phyloP scores from a whole-genome alignment of 1,140 invertebrate genomes.

The Micrasema minimum region DNA sequence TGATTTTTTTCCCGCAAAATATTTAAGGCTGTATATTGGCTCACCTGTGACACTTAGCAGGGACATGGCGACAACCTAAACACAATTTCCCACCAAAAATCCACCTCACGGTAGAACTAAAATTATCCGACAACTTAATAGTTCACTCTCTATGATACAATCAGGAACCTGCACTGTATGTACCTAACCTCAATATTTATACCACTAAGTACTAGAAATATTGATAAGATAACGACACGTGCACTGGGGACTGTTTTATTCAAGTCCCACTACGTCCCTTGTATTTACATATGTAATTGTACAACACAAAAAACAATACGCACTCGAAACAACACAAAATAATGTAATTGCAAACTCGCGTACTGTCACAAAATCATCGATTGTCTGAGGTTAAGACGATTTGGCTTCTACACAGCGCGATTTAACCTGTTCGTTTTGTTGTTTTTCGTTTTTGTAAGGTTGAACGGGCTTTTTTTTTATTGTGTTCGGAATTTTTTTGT shows the following conservation, averaged over 20 bases:
- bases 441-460: not conserved
- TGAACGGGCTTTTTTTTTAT: too few relatives aligned
- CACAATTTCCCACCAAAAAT: constrained; percentile 43
- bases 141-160: constrained; percentile 13
- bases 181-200: constrained; percentile 29
- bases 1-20: constrained; percentile 28
- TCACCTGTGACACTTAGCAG: constrained; percentile 68
- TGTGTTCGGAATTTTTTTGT: constrained; percentile 55
- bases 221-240: constrained; percentile 1
- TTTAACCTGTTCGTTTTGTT: not conserved
- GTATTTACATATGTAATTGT: too few relatives aligned
- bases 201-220: not conserved
- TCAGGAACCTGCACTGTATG: constrained; percentile 41
- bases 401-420: not conserved
- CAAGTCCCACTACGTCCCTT: constrained; percentile 11
- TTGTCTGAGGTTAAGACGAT: constrained; percentile 1
- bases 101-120: constrained; percentile 28
- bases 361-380: constrained; percentile 20
- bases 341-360: not conserved
- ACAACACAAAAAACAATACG: too few relatives aligned
- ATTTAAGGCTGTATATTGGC: constrained; percentile 16
- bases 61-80: constrained; percentile 61
- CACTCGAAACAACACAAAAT: constrained; percentile 2
- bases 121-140: constrained; percentile 10
- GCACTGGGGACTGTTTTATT: not conserved